Evolutionary conservation across 2,888 invertebrate species (phyloP), one percentile per base, ranked within the genome.

Genomic region (Tenthredo livida): DNA sequence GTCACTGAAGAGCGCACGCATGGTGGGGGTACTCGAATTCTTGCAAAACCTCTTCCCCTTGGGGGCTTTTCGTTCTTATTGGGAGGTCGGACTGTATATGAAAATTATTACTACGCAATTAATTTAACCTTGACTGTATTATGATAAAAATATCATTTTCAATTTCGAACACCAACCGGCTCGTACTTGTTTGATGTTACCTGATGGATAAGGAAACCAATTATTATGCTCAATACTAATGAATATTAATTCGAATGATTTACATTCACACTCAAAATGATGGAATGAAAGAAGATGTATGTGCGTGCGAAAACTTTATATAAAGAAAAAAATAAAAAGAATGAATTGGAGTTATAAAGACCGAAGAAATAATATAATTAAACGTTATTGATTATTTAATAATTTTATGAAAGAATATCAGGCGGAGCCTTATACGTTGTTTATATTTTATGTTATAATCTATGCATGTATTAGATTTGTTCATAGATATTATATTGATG

Each of bases 391-490:
- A 33, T 77, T 50, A 33, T 77, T 77, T 50, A 29, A 9, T 77
- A 33, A 77, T 77, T 77, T 77, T 77, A 50, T 29, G 25, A 54
- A 77, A 50, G 9, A 47, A 9, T 50, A 77, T 50, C 33, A 50
- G 77, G 77, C 77, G 17, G 77, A 77, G 77, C 77, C 77, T 54
- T 77, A 17, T 33, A 73, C 72, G 33, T 54, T 77, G 33, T 29
- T 54, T 50, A 54, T n/a, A 77, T 77, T 77, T 77, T 77, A 47
- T 50, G 33, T 54, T 77, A 54, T 77, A 54, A 77, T 77, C 25
- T 43, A 40, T 73, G 43, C 72, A 43, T 43, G 43, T 40, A 73
- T 43, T 77, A 50, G 12, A 77, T 77, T 54, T 77, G 6, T 50
- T 77, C 40, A 17, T 33, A n/a, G 6, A 77, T 77, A 77, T 50